phyloP scores from a whole-genome alignment of 2,888 invertebrate genomes.

The Lasioglossum vierecki region DNA sequence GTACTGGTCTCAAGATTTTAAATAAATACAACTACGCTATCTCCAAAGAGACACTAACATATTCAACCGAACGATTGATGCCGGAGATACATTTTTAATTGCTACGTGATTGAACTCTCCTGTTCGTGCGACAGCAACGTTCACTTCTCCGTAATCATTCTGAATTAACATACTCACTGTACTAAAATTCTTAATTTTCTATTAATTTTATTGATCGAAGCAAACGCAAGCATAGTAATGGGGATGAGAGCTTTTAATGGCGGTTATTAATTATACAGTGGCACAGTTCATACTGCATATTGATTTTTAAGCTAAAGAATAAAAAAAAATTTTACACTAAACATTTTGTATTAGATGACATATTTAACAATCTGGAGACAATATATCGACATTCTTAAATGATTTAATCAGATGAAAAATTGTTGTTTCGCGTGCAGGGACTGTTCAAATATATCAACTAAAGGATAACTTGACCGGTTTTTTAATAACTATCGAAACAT shows the following conservation, averaged over 20 bases:
- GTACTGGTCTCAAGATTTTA: slow-evolving; percentile 41
- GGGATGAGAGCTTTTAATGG: neutral
- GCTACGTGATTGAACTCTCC: slow-evolving; percentile 20
- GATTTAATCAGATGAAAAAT: too few species aligned
- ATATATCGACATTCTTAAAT: too few species aligned
- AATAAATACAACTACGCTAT: slow-evolving; percentile 31
- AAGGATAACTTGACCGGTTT: too few species aligned
- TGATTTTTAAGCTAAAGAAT: neutral
- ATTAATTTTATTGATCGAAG: neutral
- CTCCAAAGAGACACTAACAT: slow-evolving; percentile 9
- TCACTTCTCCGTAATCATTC: neutral
- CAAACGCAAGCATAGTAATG: neutral
- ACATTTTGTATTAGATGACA: too few species aligned
- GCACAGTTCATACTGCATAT: neutral
- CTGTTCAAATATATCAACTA: neutral
- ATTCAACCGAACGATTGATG: slow-evolving; percentile 9
- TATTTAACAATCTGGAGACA: too few species aligned
- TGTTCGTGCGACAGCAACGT: neutral
- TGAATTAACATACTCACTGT: neutral
- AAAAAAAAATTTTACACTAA: too few species aligned
- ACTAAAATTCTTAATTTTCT: neutral
- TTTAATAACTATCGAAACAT: too few species aligned
- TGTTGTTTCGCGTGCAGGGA: too few species aligned
- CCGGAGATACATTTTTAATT: slow-evolving; percentile 47
- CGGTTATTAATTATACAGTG: neutral